Percentiles rank a stretch among this genome's conserved stretches.
Conservation (phyloP, 2,797 vertebrate genomes). For the Spatula versicolor region DNA sequence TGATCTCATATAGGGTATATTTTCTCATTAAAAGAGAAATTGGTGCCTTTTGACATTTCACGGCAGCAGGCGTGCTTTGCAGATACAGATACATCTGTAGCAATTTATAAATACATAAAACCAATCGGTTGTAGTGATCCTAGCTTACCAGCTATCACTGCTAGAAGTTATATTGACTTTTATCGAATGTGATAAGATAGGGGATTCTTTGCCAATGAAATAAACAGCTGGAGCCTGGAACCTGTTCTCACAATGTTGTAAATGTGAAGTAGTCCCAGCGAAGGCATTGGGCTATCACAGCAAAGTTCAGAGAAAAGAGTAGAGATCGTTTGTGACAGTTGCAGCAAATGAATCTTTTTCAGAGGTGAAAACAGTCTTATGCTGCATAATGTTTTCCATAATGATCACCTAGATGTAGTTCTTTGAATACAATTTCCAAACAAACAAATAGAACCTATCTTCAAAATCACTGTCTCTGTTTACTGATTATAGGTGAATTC, state of each 20-base stretch:
- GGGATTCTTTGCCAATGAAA: neutral
- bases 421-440: neutral
- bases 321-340: neutral
- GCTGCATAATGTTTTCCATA: neutral
- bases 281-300: neutral
- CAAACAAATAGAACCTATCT: neutral
- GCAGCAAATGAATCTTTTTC: neutral
- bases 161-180: neutral
- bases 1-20: neutral
- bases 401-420: neutral
- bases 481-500: neutral
- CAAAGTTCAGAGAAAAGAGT: neutral
- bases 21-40: neutral
- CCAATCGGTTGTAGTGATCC: neutral
- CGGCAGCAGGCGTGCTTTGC: neutral
- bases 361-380: neutral
- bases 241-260: neutral
- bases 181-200: neutral
- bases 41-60: neutral
- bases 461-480: neutral
- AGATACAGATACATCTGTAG: neutral
- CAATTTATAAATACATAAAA: neutral
- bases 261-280: neutral
- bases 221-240: neutral
- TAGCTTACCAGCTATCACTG: neutral